Conservation (phyloP, 2,797 vertebrate species). For the Podarcis siculus region DNA sequence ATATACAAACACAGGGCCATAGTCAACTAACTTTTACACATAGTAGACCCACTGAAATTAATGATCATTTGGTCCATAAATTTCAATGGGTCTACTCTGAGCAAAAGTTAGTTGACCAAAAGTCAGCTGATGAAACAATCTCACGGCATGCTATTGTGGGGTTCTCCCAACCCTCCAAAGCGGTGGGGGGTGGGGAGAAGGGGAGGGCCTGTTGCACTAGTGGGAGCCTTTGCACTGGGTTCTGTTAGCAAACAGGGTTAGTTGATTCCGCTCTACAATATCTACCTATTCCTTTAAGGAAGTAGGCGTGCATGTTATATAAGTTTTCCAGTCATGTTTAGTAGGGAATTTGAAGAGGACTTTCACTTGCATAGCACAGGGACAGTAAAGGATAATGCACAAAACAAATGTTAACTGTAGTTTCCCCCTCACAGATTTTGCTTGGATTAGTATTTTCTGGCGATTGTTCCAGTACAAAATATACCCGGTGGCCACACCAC, state of each 20-base stretch:
- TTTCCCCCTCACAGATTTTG: conserved; percentile 17
- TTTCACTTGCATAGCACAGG: background rate
- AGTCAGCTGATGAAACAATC: too few relatives aligned
- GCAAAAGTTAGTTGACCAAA: too few relatives aligned
- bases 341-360: background rate
- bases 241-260: too few relatives aligned
- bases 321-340: background rate
- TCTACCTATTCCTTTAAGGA: background rate
- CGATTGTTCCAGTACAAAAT: background rate
- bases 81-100: too few relatives aligned
- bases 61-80: too few relatives aligned
- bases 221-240: too few relatives aligned
- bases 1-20: background rate
- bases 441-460: conserved; percentile 16
- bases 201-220: too few relatives aligned
- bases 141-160: too few relatives aligned
- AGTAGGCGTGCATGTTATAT: background rate
- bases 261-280: background rate
- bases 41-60: too few relatives aligned
- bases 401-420: background rate
- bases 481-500: background rate
- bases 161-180: too few relatives aligned
- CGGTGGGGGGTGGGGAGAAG: too few relatives aligned
- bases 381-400: background rate
- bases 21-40: too few relatives aligned